Base-by-base conservation (phyloP, 2,797 vertebrate species). In the Alosa sapidissima region DNA sequence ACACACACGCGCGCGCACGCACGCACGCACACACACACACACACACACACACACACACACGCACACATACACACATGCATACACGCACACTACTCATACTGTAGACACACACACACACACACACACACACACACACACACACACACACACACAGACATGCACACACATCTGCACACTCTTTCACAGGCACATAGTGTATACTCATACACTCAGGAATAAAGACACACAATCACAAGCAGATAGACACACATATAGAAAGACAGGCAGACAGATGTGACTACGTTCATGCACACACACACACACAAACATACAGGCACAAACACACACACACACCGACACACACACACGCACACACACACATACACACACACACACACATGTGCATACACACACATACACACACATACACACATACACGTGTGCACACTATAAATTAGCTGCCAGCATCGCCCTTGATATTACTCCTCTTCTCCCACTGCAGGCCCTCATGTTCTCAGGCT, bases 381-480 rank as follows among this genome's bases (percentile, higher is more conserved):
- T 19, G 14, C 54, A 58, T 58, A n/a, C 55, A 60, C 55, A 62
- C 55, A 21, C 55, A 58, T 16, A 58, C 55, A 21, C 58, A 62
- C 58, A 55, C 52, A 16, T 3, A 55, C 52, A 16, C 52, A 16
- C 52, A 55, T 13, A 16, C 52, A 3, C 14, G 11, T 11, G 3
- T 13, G 3, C 52, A 24, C 58, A 62, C 58, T 62, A 24, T 62
- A 62, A 62, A 62, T 8, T 62, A 51, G 55, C n/a, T 81, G 49
- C 51, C 86, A 84, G 83, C 82, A 62, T 85, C 48, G 51, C 72
- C 60, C 28, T 48, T 82, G 62, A 82, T 82, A 84, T 82, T 87
- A 84, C 82, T 82, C 84, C 86, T 83, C 60, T 41, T 82, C 52
- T n/a, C 24, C 21, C 60, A 58, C 75, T 60, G 84, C 33, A 16